A percentile compares a stretch with the other conserved stretches of the same genome.
Evolutionary conservation across 1,140 invertebrate species (phyloP).

Genomic region (Leptonema lineaticorne): DNA sequence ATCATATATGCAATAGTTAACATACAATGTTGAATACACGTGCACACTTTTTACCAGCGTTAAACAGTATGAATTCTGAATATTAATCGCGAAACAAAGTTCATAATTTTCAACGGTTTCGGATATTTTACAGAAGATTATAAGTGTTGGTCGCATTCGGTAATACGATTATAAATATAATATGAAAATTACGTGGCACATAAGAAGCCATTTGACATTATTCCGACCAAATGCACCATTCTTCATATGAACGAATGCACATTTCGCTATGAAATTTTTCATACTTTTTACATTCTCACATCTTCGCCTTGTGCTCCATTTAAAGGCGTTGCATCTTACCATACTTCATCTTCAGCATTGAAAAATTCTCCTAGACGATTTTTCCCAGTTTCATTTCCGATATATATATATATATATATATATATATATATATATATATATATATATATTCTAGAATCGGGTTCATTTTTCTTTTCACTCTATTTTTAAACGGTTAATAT

Average conservation of each 20-base stretch:
- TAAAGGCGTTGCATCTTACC: not conserved
- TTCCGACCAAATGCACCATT: conserved; percentile 2
- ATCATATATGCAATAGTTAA: too few relatives aligned
- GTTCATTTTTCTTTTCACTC: too few relatives aligned
- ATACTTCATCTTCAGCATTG: too few relatives aligned
- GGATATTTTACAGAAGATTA: too few relatives aligned
- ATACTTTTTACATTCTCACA: not conserved
- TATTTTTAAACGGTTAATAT: too few relatives aligned
- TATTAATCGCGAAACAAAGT: too few relatives aligned
- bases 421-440: not conserved
- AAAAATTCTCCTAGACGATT: too few relatives aligned
- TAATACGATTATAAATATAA: conserved; percentile 16
- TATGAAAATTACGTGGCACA: conserved; percentile 14
- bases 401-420: not conserved
- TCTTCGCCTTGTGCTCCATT: not conserved
- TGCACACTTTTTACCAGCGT: too few relatives aligned
- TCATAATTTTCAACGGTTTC: too few relatives aligned
- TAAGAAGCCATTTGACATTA: not conserved
- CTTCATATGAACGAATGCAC: not conserved
- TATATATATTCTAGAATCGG: not conserved
- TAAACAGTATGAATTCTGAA: too few relatives aligned
- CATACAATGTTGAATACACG: too few relatives aligned
- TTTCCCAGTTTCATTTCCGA: not conserved
- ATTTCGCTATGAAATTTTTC: not conserved
- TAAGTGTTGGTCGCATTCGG: too few relatives aligned